Evolutionary conservation across 2,113 vertebrate genomes (phyloP).

Genomic region (Donacobius atricapilla): DNA sequence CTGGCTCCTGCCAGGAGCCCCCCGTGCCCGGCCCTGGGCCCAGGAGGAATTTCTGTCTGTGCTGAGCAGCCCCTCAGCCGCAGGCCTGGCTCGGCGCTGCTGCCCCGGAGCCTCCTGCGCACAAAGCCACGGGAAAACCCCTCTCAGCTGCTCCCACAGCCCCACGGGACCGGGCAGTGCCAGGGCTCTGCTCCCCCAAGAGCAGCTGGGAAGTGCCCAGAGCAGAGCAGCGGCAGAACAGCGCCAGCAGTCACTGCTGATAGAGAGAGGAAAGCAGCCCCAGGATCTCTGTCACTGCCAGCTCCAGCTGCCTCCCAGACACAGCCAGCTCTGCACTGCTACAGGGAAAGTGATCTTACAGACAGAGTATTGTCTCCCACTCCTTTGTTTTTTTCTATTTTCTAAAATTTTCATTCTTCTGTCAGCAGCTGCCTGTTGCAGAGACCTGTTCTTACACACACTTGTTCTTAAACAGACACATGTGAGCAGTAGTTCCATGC

Average conservation of each 20-base stretch:
- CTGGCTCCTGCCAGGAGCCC: not conserved
- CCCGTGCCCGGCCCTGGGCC: not conserved
- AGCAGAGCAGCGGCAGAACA: rapidly evolving
- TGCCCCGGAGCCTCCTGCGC: not conserved
- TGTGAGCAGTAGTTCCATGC: not conserved
- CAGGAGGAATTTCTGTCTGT: not conserved
- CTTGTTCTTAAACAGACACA: not conserved
- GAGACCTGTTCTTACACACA: not conserved
- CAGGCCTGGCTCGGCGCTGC: not conserved
- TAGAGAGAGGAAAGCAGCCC: rapidly evolving
- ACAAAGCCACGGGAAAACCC: not conserved
- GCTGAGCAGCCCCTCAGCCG: not conserved
- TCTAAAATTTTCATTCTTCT: not conserved
- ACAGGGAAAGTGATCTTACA: not conserved
- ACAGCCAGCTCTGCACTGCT: rapidly evolving
- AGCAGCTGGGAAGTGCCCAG: not conserved
- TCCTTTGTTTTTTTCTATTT: not conserved
- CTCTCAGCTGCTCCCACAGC: not conserved
- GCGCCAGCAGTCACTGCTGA: not conserved
- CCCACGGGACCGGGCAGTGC: rapidly evolving
- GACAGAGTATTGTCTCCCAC: rapidly evolving
- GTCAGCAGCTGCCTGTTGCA: not conserved
- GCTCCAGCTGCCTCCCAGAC: not conserved
- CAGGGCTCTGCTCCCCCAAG: not conserved
- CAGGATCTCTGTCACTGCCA: not conserved